Percentiles rank a stretch among this genome's conserved stretches.
phyloP scores from a whole-genome alignment of 2,797 vertebrate genomes.

The Chaunax sp. region DNA sequence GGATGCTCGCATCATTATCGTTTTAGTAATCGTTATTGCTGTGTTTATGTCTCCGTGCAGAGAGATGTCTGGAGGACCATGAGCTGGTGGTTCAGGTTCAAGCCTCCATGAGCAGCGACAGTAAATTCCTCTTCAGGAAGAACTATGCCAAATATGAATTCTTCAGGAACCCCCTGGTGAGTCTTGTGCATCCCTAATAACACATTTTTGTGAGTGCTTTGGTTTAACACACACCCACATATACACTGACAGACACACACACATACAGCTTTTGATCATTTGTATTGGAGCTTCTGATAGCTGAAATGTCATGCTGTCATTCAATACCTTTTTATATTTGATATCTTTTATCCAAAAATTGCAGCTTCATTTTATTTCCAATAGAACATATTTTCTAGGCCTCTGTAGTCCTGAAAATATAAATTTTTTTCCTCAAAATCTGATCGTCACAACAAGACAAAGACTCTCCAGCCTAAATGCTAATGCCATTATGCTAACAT shows the following conservation, averaged over 20 bases:
- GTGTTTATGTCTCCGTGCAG: conserved; percentile 46
- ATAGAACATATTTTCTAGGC: background rate
- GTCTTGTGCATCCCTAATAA: conserved; percentile 60
- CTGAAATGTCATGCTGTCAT: conserved; percentile 8
- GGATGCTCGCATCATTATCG: too few relatives aligned
- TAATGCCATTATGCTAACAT: background rate
- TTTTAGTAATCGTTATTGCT: background rate
- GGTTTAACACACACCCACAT: conserved; percentile 38
- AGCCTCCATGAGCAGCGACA: conserved; percentile 91
- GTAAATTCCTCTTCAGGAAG: conserved; percentile 98
- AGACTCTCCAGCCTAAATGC: too few relatives aligned
- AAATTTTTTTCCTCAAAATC: background rate
- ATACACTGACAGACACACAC: conserved; percentile 16
- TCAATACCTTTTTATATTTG: conserved; percentile 8
- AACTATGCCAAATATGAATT: conserved; percentile 99
- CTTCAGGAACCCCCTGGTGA: conserved; percentile 96
- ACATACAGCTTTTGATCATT: conserved; percentile 30
- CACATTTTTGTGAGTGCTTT: conserved; percentile 54
- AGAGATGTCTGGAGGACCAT: conserved; percentile 93
- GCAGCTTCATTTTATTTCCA: background rate
- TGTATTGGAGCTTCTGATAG: conserved; percentile 14
- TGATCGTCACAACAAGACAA: too few relatives aligned
- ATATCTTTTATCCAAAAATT: conserved; percentile 4
- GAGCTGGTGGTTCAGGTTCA: conserved; percentile 94
- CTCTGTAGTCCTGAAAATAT: background rate